Evolutionary conservation across 2,888 invertebrate genomes (phyloP).

Genomic region (Tachina lurida): DNA sequence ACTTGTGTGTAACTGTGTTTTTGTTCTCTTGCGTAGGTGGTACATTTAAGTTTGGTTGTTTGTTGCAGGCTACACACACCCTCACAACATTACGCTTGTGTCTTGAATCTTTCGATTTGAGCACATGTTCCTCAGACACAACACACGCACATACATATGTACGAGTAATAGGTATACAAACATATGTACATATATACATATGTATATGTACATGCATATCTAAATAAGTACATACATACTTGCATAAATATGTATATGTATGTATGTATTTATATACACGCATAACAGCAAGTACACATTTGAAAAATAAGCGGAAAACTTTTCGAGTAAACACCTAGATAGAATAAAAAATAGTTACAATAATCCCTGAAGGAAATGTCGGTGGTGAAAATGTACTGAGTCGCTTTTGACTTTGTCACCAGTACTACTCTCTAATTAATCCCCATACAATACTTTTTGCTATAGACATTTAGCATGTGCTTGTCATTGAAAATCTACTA

Average conservation of each 20-base stretch:
- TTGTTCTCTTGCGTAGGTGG: constrained; percentile 38
- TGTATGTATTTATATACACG: background rate
- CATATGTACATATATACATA: no score
- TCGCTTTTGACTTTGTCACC: no score
- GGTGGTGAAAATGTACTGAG: no score
- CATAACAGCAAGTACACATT: background rate
- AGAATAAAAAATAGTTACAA: no score
- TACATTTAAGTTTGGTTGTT: background rate
- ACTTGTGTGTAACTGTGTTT: background rate
- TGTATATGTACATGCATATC: background rate
- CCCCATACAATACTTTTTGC: no score
- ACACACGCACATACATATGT: background rate
- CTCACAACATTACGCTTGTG: constrained; percentile 77
- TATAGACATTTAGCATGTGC: no score
- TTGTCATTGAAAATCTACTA: no score
- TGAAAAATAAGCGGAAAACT: background rate
- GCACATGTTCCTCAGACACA: constrained; percentile 43
- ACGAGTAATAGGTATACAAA: no score
- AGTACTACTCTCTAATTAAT: no score
- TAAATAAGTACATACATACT: background rate
- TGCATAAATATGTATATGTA: background rate
- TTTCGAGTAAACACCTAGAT: background rate
- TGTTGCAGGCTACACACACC: constrained; percentile 63
- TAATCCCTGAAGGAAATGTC: no score
- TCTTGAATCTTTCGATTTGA: constrained; percentile 78